Evolutionary conservation across 2,113 vertebrate genomes (phyloP).

Genomic region (Phalacrocorax aristotelis): DNA sequence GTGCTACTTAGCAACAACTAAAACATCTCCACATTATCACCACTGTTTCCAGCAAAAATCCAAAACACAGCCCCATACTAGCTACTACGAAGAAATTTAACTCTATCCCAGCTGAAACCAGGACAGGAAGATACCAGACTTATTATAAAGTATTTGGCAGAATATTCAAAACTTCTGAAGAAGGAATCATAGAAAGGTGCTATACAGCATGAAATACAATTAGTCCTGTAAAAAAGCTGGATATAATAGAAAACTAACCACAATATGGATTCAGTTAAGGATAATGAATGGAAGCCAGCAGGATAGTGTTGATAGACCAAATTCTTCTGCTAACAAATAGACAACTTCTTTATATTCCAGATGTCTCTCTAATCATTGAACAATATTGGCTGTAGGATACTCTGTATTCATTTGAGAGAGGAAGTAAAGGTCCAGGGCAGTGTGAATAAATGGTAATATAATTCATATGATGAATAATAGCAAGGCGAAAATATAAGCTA

Average conservation of each 20-base stretch:
- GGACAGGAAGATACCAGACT: not conserved
- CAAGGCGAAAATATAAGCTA: not conserved
- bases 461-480: not conserved
- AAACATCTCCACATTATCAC: no score
- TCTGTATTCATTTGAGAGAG: not conserved
- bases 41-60: no score
- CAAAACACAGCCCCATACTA: no score
- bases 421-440: not conserved
- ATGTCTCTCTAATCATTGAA: not conserved
- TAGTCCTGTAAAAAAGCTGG: not conserved
- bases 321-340: not conserved
- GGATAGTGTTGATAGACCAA: not conserved
- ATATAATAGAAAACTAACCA: not conserved
- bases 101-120: no score
- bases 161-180: not conserved
- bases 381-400: not conserved
- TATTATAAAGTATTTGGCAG: not conserved
- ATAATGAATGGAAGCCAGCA: not conserved
- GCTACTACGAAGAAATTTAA: no score
- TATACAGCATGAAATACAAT: not conserved
- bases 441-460: not conserved
- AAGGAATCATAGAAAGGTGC: not conserved
- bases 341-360: not conserved
- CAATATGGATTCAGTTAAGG: not conserved
- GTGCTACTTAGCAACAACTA: no score